phyloP scores from a whole-genome alignment of 1,140 invertebrate species.

The Colletes gigas region DNA sequence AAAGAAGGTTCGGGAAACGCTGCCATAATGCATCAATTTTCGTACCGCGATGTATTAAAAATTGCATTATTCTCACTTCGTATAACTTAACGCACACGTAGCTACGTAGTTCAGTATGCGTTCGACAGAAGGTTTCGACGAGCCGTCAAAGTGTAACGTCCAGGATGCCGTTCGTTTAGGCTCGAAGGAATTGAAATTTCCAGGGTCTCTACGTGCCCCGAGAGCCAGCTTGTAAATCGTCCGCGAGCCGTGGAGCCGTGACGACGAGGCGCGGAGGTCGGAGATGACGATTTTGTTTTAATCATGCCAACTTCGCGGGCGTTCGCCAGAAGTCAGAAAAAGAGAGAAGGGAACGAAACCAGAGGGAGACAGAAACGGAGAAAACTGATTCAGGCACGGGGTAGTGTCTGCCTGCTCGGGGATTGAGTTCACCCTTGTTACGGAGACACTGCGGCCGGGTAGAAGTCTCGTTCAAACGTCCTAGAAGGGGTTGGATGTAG shows the following conservation, averaged over 20 bases:
- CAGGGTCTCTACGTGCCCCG: conserved; percentile 11
- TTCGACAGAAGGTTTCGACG: not conserved
- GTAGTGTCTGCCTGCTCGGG: conserved; percentile 45
- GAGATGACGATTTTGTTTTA: conserved; percentile 59
- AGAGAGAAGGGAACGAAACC: not conserved
- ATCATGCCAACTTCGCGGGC: conserved; percentile 48
- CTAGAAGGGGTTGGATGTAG: conserved; percentile 58
- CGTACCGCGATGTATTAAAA: too few relatives aligned
- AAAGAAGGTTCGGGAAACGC: too few relatives aligned
- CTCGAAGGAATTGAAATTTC: conserved; percentile 4
- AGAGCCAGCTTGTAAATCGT: conserved; percentile 34
- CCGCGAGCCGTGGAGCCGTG: conserved; percentile 27
- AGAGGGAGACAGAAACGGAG: conserved; percentile 2
- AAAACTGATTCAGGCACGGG: conserved; percentile 19
- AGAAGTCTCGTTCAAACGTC: conserved; percentile 58
- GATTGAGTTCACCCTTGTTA: conserved; percentile 62
- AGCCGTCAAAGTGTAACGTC: not conserved
- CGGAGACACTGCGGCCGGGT: conserved; percentile 40
- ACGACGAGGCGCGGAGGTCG: conserved; percentile 14
- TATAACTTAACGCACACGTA: too few relatives aligned
- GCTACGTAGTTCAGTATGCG: too few relatives aligned
- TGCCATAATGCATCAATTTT: too few relatives aligned
- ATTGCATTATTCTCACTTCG: too few relatives aligned
- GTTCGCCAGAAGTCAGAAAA: conserved; percentile 21
- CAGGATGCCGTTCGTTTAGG: too few relatives aligned